Evolutionary conservation across 2,797 vertebrate genomes (phyloP).

Genomic region (Crenichthys baileyi): DNA sequence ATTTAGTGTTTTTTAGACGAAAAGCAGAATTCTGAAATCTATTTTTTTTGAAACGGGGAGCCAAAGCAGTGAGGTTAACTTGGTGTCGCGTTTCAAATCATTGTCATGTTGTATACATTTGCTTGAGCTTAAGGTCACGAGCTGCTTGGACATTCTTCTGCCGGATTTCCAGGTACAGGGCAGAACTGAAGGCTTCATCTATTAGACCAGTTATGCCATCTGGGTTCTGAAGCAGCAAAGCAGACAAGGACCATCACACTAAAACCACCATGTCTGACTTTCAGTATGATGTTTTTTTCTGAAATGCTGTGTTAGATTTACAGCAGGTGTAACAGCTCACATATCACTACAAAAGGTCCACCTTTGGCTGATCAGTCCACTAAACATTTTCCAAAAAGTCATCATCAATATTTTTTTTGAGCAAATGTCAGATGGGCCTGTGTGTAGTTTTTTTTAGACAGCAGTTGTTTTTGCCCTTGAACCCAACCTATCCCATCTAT

Average conservation of each 20-base stretch:
- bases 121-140: neutral
- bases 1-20: too few species aligned
- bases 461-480: neutral
- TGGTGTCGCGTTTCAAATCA: too few species aligned
- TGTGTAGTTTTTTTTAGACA: neutral
- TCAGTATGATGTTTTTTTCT: neutral
- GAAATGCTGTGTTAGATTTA: neutral
- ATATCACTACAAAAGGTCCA: neutral
- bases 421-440: neutral
- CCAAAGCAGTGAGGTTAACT: neutral
- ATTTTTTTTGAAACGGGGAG: neutral
- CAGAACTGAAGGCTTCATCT: neutral
- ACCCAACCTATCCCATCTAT: neutral
- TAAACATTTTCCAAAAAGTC: neutral
- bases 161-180: neutral
- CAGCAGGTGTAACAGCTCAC: neutral
- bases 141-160: neutral
- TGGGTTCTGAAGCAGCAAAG: too few species aligned
- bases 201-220: neutral
- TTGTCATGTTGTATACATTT: neutral
- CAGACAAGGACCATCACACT: neutral
- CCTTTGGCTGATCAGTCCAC: neutral
- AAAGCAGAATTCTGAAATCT: neutral
- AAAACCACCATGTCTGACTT: neutral
- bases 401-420: neutral